These are phyloP conservation scores for Ia io DNA, from an alignment of 2,113 vertebrate genomes.

Conservation along the genomic window DNA sequence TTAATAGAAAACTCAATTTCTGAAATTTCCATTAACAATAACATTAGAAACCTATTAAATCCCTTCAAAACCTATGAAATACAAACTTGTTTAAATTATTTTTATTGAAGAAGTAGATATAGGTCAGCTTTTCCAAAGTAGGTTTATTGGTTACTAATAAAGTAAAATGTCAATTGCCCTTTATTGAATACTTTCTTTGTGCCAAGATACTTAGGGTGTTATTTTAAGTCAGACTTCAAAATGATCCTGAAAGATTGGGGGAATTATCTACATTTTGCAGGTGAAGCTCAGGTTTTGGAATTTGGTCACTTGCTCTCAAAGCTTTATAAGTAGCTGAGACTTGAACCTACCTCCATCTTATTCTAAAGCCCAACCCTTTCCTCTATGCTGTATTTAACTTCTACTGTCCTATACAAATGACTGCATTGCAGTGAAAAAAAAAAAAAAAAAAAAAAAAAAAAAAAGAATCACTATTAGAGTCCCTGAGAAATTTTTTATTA, in stretches of 20 bases:
- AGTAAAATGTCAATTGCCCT: background rate
- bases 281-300: background rate
- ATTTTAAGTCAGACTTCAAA: background rate
- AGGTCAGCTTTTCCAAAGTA: background rate
- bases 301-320: background rate
- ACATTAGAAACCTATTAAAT: background rate
- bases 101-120: background rate
- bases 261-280: background rate
- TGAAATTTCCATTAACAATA: background rate
- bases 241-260: background rate
- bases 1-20: background rate
- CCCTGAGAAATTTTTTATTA: background rate
- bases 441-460: background rate
- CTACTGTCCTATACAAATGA: background rate
- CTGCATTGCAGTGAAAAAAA: background rate
- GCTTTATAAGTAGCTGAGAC: background rate
- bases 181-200: background rate
- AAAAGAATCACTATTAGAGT: background rate
- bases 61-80: background rate
- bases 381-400: background rate
- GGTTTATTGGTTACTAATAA: background rate
- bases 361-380: background rate
- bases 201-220: background rate
- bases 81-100: background rate
- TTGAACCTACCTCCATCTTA: background rate